Conservation (phyloP, 2,888 invertebrate species). For the Ormyrus nitidulus region DNA sequence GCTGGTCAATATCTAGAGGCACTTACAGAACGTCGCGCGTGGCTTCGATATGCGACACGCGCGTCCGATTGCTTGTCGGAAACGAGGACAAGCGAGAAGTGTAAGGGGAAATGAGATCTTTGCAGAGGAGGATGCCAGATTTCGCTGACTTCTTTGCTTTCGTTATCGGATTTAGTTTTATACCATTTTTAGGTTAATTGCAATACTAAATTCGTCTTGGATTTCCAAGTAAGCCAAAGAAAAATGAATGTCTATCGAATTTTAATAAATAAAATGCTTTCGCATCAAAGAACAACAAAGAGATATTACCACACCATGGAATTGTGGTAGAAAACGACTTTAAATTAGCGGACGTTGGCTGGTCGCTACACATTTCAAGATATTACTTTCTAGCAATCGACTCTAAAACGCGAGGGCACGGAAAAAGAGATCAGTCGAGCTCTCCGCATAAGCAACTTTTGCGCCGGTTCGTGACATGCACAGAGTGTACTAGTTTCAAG, state of each 20-base stretch:
- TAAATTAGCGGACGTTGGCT: conserved; percentile 63
- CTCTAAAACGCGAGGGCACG: conserved; percentile 17
- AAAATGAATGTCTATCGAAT: too few species aligned
- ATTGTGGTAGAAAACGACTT: too few species aligned
- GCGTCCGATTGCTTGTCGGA: background rate
- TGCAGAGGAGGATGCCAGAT: background rate
- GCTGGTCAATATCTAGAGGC: too few species aligned
- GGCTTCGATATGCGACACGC: too few species aligned
- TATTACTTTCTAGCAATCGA: conserved; percentile 67
- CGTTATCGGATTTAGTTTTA: too few species aligned
- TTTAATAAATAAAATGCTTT: too few species aligned
- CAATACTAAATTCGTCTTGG: too few species aligned
- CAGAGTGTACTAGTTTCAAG: conserved; percentile 12
- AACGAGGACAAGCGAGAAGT: background rate
- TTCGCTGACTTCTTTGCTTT: background rate
- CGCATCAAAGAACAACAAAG: too few species aligned
- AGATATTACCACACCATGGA: too few species aligned
- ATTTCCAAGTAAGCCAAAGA: too few species aligned
- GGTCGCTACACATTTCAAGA: conserved; percentile 70
- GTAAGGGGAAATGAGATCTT: background rate
- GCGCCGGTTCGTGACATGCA: background rate
- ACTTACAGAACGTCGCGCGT: too few species aligned
- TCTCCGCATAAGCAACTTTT: conserved; percentile 7
- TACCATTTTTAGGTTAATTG: too few species aligned
- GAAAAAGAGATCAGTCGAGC: background rate